Evolutionary conservation across 2,888 invertebrate species (phyloP), one percentile per base, ranked within the genome.

Genomic region (Glyphotaelius pellucidus): DNA sequence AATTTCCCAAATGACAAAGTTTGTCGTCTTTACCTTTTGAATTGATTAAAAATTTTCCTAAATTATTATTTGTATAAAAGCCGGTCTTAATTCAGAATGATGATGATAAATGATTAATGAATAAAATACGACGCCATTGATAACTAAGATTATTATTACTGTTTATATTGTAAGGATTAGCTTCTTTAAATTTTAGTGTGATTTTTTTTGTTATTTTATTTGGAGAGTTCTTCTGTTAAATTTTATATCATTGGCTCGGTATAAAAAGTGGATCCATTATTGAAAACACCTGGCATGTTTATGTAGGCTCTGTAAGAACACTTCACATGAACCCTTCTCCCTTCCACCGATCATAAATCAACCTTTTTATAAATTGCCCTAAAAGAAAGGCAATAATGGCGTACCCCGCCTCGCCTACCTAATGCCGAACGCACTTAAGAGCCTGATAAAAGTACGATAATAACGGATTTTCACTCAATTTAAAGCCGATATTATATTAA

Each of bases 211-310:
- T 47, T 47, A 15, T 25, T 25, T 19, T 67, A 67, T n/a, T n/a
- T n/a, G 67, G 5, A 67, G 9, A 25, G n/a, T 67, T 19, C 67
- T 1, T 25, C 67, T 67, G 25, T 25, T 67, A 25, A 25, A 67
- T 67, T 67, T 14, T 25, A 67, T 67, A 9, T 67, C 67, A 67
- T 25, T 67, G 67, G 25, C 67, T 67, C 67, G 4, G 67, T 25
- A 67, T 67, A 67, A 89, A 80, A 89, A 86, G 42, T 38, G 15
- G 90, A 90, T 52, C 90, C 90, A 90, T 83, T 90, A 81, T 47
- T 35, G 42, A 90, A 90, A 81, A 90, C 90, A 88, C 88, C 88
- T 88, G 88, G 67, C 80, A 30, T 89, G 80, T 80, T 89, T 89
- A 80, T 89, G 89, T 89, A 89, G 89, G 89, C 80, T 52, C 32